A percentile compares a stretch with the other conserved stretches of the same genome.
These are phyloP conservation scores for Australoheros facetus DNA, from an alignment of 2,797 vertebrate species.

Conservation along the genomic window DNA sequence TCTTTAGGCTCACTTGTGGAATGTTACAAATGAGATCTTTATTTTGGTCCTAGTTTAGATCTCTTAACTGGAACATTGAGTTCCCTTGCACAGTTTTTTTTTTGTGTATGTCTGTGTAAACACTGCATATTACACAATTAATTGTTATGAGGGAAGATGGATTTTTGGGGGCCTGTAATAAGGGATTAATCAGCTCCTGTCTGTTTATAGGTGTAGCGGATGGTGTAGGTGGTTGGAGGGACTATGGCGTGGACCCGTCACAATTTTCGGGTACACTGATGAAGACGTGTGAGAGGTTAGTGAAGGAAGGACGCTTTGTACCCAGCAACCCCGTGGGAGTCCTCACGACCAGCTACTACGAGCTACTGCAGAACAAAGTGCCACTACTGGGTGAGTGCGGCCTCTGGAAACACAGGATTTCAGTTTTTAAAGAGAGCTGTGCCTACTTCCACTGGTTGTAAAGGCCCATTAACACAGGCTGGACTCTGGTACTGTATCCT, in stretches of 20 bases:
- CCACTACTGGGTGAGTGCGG: slow-evolving; percentile 91
- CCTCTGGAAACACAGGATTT: neutral
- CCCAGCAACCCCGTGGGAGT: slow-evolving; percentile 95
- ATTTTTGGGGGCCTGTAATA: neutral
- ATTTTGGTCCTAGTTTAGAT: neutral
- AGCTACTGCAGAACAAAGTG: slow-evolving; percentile 99
- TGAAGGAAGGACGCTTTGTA: slow-evolving; percentile 95
- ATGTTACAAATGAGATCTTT: neutral
- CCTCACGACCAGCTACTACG: slow-evolving; percentile 94
- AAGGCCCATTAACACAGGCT: neutral
- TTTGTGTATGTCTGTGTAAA: neutral
- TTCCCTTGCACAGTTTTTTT: neutral
- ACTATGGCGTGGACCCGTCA: slow-evolving; percentile 98
- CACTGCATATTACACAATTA: neutral
- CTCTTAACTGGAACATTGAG: neutral
- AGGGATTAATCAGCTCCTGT: neutral
- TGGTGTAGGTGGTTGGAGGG: slow-evolving; percentile 97
- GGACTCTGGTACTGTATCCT: neutral
- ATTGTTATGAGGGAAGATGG: neutral
- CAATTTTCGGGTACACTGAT: slow-evolving; percentile 98
- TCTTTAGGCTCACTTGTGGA: neutral
- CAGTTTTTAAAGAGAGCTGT: neutral
- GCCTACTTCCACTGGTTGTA: neutral
- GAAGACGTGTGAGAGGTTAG: slow-evolving; percentile 95
- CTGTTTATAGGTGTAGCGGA: slow-evolving; percentile 90